Conservation (phyloP, 2,888 invertebrate genomes). For the Plusia festucae region DNA sequence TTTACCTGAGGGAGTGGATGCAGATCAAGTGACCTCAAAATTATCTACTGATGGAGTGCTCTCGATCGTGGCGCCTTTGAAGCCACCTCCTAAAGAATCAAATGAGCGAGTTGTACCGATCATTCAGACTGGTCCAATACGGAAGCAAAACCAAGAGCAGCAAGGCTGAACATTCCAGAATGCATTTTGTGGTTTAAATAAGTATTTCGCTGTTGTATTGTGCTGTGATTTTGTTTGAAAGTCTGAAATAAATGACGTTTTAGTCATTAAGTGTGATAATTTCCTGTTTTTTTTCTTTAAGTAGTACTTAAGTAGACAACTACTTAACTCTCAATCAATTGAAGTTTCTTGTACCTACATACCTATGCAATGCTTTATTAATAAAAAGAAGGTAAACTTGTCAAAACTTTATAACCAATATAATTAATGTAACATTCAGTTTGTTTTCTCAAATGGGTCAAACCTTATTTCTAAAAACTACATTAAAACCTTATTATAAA, state of each 20-base stretch:
- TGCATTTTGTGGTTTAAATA: conserved; percentile 6
- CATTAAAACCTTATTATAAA: too few species aligned
- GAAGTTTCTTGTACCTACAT: too few species aligned
- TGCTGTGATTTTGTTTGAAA: conserved; percentile 10
- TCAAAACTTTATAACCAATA: too few species aligned
- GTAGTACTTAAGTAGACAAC: too few species aligned
- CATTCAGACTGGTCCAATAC: conserved; percentile 91
- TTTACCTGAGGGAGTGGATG: conserved; percentile 89
- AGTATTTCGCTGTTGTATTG: conserved; percentile 9
- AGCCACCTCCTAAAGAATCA: conserved; percentile 71
- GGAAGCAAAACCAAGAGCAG: conserved; percentile 64
- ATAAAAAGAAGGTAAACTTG: too few species aligned
- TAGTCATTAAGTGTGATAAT: conserved; percentile 31
- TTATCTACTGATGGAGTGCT: conserved; percentile 94
- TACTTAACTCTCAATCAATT: too few species aligned
- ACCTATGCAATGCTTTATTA: too few species aligned
- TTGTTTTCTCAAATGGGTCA: too few species aligned
- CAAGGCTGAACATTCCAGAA: conserved; percentile 17
- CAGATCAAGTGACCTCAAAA: conserved; percentile 91
- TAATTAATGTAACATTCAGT: too few species aligned
- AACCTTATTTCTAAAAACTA: too few species aligned
- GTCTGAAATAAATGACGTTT: conserved; percentile 39
- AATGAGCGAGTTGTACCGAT: conserved; percentile 91
- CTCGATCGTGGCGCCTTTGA: conserved; percentile 91
- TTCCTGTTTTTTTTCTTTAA: conserved; percentile 19